phyloP scores from a whole-genome alignment of 2,888 invertebrate species.

The Plebejus anna region DNA sequence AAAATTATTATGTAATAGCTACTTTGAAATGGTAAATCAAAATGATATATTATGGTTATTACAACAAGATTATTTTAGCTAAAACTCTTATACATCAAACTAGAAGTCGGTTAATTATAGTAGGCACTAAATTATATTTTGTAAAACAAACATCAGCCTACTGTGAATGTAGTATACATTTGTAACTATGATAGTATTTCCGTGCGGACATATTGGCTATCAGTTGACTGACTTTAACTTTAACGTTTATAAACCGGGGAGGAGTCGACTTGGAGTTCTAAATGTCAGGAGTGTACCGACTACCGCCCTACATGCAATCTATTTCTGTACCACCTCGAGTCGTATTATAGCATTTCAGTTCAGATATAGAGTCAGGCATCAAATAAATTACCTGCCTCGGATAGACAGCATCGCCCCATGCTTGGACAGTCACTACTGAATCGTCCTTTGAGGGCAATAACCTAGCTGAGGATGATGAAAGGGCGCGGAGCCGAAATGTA shows the following conservation, averaged over 20 bases:
- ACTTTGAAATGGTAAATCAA: no score
- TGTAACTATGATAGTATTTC: no score
- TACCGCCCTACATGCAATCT: neutral
- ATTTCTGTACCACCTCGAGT: neutral
- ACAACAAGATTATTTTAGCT: no score
- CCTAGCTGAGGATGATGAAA: neutral
- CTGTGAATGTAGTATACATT: no score
- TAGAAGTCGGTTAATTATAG: no score
- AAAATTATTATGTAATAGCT: no score
- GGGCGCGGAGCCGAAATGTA: neutral
- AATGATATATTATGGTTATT: no score
- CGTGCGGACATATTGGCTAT: neutral
- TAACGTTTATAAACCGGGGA: neutral
- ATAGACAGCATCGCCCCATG: neutral
- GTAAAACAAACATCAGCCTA: no score
- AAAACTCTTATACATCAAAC: no score
- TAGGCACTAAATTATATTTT: no score
- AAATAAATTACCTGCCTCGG: neutral
- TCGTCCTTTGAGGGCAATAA: neutral
- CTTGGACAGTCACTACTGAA: neutral
- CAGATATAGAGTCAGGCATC: neutral
- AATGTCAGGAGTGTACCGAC: constrained; percentile 2
- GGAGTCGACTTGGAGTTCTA: neutral
- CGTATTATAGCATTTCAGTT: neutral
- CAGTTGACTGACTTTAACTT: neutral